Evolutionary conservation across 2,113 vertebrate genomes (phyloP), one percentile per base, ranked within the genome.

Genomic region (Elephas maximus): DNA sequence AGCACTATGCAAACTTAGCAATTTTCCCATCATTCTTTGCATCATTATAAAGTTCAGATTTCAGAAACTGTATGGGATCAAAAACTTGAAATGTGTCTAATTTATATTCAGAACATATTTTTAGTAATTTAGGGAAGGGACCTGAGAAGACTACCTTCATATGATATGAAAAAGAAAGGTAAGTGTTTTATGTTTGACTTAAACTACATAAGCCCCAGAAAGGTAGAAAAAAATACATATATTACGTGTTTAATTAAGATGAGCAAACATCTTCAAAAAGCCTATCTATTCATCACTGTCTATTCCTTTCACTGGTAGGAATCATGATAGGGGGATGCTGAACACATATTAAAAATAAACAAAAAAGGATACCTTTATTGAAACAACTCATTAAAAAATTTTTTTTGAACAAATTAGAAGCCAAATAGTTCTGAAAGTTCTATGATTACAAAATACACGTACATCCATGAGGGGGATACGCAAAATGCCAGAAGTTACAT

Each of bases 161-260:
- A 37, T 15, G 45, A 44, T 83, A 77, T 53, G 20, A 95, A 69
- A 93, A 92, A 53, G 0, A 60, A n/a, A 30, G 11, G 17, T 30
- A 57, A 0, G 5, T 77, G 23, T 0, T 91, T 95, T 89, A 65
- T 24, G n/a, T 37, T 73, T 90, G 79, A 76, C 0, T 76, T 24
- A 93, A 85, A 82, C n/a, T 33, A 48, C 24, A 37, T 20, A n/a
- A 37, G 69, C 15, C 28, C 44, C 1, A 1, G 76, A 89, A 67
- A 88, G 23, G 78, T 26, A 73, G 65, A 73, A 87, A 41, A 44
- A 44, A 76, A 26, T 44, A 23, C 4, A n/a, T 71, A 20, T 37
- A 11, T 69, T 69, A 69, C 53, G 84, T 85, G 51, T 90, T 88
- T 94, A 76, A 90, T 78, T 71, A 83, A 93, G 92, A 74, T 63